Evolutionary conservation across 2,888 invertebrate genomes (phyloP), one percentile per base, ranked within the genome.

Genomic region (Phlogophora meticulosa): DNA sequence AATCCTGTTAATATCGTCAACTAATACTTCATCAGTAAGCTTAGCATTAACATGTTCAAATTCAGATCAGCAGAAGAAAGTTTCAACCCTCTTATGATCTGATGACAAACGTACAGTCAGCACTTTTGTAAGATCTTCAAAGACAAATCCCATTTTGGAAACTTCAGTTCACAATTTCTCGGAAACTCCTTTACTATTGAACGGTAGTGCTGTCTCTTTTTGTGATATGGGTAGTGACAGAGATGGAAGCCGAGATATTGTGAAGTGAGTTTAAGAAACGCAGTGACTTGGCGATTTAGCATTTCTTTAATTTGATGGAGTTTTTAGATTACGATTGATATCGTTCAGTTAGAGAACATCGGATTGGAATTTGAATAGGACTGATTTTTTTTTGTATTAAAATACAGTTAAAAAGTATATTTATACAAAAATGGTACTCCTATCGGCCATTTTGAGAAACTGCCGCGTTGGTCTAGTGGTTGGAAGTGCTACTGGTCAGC

Each of bases 91-190:
- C 65, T 75, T 70, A 67, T 55, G 63, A 63, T 76, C 58, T 56
- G 56, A 76, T 72, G 74, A 81, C 52, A 81, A 79, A 69, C 28
- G 65, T 13, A 42, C 22, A 28, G 64, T 81, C 74, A 77, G 83
- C 82, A 70, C 56, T 83, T 79, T 65, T 69, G 48, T 46, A 70
- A 68, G 55, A 70, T 63, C 63, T 81, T 72, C 64, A 75, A 82
- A 82, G 82, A 81, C 81, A 83, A 82, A 82, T 82, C 72, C 72
- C 52, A 77, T 82, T 79, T 77, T 57, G 63, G 52, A 72, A 81
- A 79, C 77, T 81, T 68, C 55, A 55, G 53, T 69, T 72, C 65
- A 56, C 48, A 62, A 66, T 65, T 76, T 74, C 65, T 59, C 17
- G 38, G 68, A 65, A 65, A 46, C 66, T 70, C 48, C 68, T 79